Evolutionary conservation across 2,888 invertebrate species (phyloP).

Genomic region (Anthrax anthrax): DNA sequence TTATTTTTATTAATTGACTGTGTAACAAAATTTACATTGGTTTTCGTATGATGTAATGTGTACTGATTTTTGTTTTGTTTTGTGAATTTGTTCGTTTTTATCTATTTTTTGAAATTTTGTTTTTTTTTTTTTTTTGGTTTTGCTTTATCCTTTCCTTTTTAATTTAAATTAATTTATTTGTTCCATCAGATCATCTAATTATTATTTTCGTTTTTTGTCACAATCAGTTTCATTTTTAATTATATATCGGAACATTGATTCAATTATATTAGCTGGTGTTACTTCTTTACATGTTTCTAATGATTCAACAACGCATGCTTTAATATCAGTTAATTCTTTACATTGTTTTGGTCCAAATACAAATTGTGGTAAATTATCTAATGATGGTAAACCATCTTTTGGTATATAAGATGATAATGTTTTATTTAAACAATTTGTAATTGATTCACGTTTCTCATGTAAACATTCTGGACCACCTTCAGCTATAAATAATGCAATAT

Average conservation of each 20-base stretch:
- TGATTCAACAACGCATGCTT: not conserved
- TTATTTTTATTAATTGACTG: too few species aligned
- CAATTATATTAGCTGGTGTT: constrained; percentile 58
- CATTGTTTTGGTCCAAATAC: constrained; percentile 41
- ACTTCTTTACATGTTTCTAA: constrained; percentile 47
- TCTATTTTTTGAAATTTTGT: too few species aligned
- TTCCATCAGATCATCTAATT: too few species aligned
- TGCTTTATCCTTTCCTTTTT: too few species aligned
- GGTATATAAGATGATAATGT: constrained; percentile 42
- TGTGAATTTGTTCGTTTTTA: too few species aligned
- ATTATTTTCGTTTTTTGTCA: constrained; percentile 2
- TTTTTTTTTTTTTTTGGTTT: too few species aligned
- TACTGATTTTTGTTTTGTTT: too few species aligned
- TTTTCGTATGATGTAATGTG: too few species aligned
- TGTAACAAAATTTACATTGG: too few species aligned
- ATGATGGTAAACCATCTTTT: constrained; percentile 28
- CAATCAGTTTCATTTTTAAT: constrained; percentile 49
- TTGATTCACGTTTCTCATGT: constrained; percentile 40
- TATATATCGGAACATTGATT: constrained; percentile 48
- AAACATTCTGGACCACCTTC: constrained; percentile 70
- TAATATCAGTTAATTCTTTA: constrained; percentile 3
- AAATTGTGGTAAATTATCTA: constrained; percentile 42
- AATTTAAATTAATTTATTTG: too few species aligned
- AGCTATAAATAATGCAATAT: constrained; percentile 68
- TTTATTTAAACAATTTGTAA: constrained; percentile 48